Percentiles rank a stretch among this genome's conserved stretches.
Conservation (phyloP, 2,888 invertebrate species). For the Cheilosia vernalis region DNA sequence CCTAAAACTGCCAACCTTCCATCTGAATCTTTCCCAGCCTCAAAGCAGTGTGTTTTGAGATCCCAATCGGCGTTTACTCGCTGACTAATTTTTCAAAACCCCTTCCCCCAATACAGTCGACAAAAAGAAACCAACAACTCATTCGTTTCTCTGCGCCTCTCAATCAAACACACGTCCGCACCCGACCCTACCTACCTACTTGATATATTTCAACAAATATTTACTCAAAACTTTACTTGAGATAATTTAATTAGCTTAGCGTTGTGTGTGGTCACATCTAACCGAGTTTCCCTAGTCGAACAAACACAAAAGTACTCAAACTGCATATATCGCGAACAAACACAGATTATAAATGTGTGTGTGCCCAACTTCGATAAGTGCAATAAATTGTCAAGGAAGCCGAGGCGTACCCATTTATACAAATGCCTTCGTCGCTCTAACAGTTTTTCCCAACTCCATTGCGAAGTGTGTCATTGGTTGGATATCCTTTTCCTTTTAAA, state of each 20-base stretch:
- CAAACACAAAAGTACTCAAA: not conserved
- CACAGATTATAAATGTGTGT: conserved; percentile 14
- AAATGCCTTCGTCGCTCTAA: not conserved
- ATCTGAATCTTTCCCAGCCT: too few species aligned
- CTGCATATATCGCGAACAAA: conserved; percentile 35
- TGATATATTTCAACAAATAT: conserved; percentile 30
- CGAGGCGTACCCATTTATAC: not conserved
- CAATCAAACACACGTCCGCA: not conserved
- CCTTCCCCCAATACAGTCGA: too few species aligned
- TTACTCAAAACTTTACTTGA: conserved; percentile 24
- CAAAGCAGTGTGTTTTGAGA: too few species aligned
- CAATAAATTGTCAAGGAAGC: conserved; percentile 22
- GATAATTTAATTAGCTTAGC: conserved; percentile 40
- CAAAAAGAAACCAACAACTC: too few species aligned
- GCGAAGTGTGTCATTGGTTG: conserved; percentile 44
- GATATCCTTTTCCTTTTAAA: conserved; percentile 16
- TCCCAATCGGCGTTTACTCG: too few species aligned
- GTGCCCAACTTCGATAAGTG: not conserved
- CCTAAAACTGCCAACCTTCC: too few species aligned
- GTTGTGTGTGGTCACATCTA: conserved; percentile 17
- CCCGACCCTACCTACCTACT: not conserved
- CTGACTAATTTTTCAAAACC: too few species aligned
- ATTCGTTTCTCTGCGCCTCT: too few species aligned
- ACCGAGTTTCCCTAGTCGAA: conserved; percentile 11
- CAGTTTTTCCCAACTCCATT: not conserved